Percentiles rank a stretch among this genome's conserved stretches.
Evolutionary conservation across 2,797 vertebrate genomes (phyloP).

Genomic region (Acanthornis magna): DNA sequence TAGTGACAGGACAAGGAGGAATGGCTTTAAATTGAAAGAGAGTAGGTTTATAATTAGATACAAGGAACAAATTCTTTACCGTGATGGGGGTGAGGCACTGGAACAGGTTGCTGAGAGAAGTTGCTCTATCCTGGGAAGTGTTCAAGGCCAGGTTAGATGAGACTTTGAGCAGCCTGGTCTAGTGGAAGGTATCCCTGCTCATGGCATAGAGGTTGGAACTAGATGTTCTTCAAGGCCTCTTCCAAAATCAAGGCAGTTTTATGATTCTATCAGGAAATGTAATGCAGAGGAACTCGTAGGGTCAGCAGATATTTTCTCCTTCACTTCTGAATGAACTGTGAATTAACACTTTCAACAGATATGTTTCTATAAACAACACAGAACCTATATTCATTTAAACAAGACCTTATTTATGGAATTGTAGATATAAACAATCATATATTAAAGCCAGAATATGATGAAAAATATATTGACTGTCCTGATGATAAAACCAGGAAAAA

Average conservation of each 20-base stretch:
- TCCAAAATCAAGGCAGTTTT: not conserved
- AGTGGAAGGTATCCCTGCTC: not conserved
- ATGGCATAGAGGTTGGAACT: not conserved
- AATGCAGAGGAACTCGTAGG: not conserved
- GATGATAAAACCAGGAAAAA: not conserved
- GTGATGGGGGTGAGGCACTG: fast-evolving
- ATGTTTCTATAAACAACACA: not conserved
- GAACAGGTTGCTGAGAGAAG: not conserved
- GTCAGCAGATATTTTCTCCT: not conserved
- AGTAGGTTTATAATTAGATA: not conserved
- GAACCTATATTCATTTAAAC: not conserved
- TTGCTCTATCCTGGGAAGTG: not conserved
- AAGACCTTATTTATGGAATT: not conserved
- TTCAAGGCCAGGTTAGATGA: not conserved
- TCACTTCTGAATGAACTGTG: not conserved
- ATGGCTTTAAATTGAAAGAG: not conserved
- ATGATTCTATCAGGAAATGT: not conserved
- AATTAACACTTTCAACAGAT: not conserved
- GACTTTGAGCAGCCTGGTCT: not conserved
- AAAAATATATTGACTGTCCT: not conserved
- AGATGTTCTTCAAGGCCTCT: not conserved
- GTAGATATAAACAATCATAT: not conserved
- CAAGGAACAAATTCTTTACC: not conserved
- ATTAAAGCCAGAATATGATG: not conserved
- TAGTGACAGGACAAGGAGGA: not conserved